Evolutionary conservation across 2,113 vertebrate species (phyloP).

Genomic region (Canis aureus): DNA sequence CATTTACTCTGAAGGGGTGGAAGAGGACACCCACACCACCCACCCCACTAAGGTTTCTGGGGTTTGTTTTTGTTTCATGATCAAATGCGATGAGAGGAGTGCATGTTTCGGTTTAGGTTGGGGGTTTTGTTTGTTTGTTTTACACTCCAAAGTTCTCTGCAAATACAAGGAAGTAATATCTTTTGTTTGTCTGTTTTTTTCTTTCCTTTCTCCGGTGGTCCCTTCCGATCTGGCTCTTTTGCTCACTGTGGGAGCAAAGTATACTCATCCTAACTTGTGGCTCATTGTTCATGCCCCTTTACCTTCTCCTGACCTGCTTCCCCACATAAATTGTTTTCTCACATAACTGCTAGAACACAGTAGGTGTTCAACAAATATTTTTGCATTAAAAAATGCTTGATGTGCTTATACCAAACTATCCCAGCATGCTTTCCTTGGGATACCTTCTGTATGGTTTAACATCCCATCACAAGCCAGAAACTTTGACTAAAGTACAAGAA

Average conservation of each 20-base stretch:
- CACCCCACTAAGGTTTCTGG: neutral
- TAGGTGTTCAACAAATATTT: neutral
- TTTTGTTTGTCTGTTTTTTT: neutral
- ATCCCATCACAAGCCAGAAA: neutral
- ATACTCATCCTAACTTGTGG: neutral
- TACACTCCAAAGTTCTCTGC: neutral
- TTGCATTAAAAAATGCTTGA: neutral
- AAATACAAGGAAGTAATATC: neutral
- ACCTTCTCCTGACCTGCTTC: neutral
- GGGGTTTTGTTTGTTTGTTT: neutral
- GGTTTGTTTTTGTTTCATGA: neutral
- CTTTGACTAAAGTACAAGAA: neutral
- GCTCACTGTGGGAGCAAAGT: neutral
- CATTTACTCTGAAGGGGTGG: neutral
- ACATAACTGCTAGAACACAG: neutral
- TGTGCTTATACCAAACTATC: neutral
- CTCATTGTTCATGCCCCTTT: neutral
- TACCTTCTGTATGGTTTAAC: neutral
- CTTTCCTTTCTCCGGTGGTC: neutral
- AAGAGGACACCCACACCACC: fast-evolving
- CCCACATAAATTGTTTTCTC: neutral
- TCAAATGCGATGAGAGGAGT: too few relatives aligned
- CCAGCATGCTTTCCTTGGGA: neutral
- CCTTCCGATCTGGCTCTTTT: neutral
- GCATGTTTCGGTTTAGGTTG: neutral